A percentile compares a stretch with the other conserved stretches of the same genome.
These are phyloP conservation scores for Pseudomugil gertrudae DNA, from an alignment of 2,797 vertebrate species.

Conservation along the genomic window DNA sequence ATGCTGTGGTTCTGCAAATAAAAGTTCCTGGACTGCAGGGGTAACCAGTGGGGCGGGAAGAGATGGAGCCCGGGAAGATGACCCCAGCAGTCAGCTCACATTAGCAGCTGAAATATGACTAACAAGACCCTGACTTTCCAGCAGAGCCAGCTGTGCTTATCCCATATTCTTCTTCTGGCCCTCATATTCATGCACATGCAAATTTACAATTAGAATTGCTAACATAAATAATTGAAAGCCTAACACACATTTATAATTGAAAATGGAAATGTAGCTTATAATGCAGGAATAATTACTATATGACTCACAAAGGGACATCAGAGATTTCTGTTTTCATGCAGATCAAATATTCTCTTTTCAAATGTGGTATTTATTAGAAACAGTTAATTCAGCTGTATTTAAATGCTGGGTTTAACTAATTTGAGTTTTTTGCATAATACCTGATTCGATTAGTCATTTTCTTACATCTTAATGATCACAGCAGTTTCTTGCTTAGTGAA, in stretches of 20 bases:
- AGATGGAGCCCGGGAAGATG: slow-evolving; percentile 62
- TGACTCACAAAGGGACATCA: slow-evolving; percentile 7
- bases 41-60: slow-evolving; percentile 69
- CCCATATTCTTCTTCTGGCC: slow-evolving; percentile 33
- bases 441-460: background rate
- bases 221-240: slow-evolving; percentile 43
- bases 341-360: background rate
- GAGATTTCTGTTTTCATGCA: slow-evolving; percentile 3
- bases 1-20: slow-evolving; percentile 72
- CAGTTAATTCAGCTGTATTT: background rate
- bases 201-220: slow-evolving; percentile 57
- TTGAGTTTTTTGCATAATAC: background rate
- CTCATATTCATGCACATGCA: slow-evolving; percentile 48
- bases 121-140: slow-evolving; percentile 61
- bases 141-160: slow-evolving; percentile 64
- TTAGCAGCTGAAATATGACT: slow-evolving; percentile 78
- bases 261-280: slow-evolving; percentile 44
- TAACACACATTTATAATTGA: slow-evolving; percentile 28
- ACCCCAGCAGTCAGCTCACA: slow-evolving; percentile 78
- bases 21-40: slow-evolving; percentile 71
- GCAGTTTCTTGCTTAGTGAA: background rate
- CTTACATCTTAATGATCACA: background rate
- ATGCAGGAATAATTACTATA: slow-evolving; percentile 16
- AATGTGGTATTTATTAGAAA: background rate
- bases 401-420: background rate